Base-by-base conservation (phyloP, 2,797 vertebrate genomes). In the Lagorchestes hirsutus region DNA sequence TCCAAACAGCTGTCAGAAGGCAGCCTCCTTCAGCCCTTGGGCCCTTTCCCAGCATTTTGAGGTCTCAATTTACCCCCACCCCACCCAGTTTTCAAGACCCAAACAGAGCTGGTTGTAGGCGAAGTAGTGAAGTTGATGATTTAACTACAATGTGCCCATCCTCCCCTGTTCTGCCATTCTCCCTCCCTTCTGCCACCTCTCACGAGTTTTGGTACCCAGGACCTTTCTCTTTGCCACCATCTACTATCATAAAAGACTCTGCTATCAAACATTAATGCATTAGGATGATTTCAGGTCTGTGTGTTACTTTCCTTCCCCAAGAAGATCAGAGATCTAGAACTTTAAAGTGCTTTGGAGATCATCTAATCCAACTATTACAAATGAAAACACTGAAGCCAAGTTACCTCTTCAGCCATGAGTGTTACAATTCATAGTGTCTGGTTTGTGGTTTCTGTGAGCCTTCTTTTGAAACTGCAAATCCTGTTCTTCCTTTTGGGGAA, bases 231-330 rank as follows among this genome's bases (percentile, higher is more conserved):
- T 55, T n/a, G 58, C 14, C 0, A 90, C 16, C 96, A 12, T 0
- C 91, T 16, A 28, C 92, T 74, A 0, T 67, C 90, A 56, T 14
- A 14, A n/a, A n/a, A 67, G 62, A 34, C 34, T 58, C 24, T 56
- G 50, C 1, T 34, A 55, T 46, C 59, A 91, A 87, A 93, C 90
- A 59, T 94, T 94, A 92, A 91, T 40, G 92, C 0, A 0, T 57
- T 94, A 91, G 67, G 29, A n/a, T 52, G 92, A 92, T 93, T 97
- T 92, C 93, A 97, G 95, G 91, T 50, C 54, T 62, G 28, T 24
- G 91, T n/a, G 93, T 94, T 93, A 59, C 40, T 34, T 95, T 67
- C 93, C 40, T 95, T 67, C 93, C 95, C 90, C 55, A 28, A 67
- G 50, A 92, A 93, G 34, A n/a, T n/a, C 34, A n/a, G 62, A 67